Percentiles rank a stretch among this genome's conserved stretches.
These are phyloP conservation scores for Sylvilagus bachmani DNA, from an alignment of 2,113 vertebrate genomes.

Conservation along the genomic window DNA sequence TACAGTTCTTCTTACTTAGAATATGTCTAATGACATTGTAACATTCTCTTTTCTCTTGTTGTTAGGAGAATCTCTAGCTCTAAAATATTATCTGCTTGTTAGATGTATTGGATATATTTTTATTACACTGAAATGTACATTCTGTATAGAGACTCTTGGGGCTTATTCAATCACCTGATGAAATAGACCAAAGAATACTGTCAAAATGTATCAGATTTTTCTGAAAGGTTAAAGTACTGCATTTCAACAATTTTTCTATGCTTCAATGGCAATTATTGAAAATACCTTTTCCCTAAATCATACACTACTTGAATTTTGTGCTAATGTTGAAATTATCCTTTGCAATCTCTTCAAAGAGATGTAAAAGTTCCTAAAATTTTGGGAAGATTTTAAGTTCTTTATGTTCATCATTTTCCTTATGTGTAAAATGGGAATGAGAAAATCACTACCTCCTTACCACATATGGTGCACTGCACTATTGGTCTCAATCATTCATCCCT, in stretches of 20 bases:
- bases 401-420: not conserved
- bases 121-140: slow-evolving; percentile 29
- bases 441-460: not conserved
- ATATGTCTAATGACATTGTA: slow-evolving; percentile 23
- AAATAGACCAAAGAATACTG: rapidly evolving
- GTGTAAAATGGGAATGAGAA: not conserved
- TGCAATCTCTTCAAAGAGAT: not conserved
- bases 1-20: slow-evolving; percentile 49
- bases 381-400: not conserved
- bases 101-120: slow-evolving; percentile 21
- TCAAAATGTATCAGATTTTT: not conserved
- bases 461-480: not conserved
- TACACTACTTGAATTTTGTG: not conserved
- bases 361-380: not conserved
- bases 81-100: slow-evolving; percentile 50
- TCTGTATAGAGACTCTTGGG: not conserved
- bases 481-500: not conserved
- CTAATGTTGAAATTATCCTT: not conserved
- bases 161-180: not conserved
- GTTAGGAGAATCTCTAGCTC: slow-evolving; percentile 52
- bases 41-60: slow-evolving; percentile 15
- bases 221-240: rapidly evolving
- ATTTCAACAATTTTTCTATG: not conserved
- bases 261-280: not conserved
- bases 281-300: not conserved